These are phyloP conservation scores for Cyprinodon tularosa DNA, from an alignment of 2,113 vertebrate species.

Conservation along the genomic window DNA sequence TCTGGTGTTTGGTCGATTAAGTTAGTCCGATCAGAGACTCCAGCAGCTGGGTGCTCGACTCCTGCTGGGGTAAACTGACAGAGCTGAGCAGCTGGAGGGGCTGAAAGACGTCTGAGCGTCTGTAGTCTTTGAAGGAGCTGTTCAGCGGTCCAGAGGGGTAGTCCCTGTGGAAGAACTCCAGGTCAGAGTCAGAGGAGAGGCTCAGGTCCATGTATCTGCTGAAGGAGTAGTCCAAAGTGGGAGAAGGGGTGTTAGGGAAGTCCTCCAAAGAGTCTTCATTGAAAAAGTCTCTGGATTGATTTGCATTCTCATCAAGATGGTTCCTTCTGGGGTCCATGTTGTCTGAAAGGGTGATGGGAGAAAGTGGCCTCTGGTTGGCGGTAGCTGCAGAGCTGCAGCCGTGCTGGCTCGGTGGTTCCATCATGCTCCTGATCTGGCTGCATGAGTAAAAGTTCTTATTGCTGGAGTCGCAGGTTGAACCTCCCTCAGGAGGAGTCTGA, in stretches of 20 bases:
- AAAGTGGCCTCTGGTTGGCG: constrained; percentile 47
- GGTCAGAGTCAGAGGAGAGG: constrained; percentile 87
- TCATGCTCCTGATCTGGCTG: constrained; percentile 26
- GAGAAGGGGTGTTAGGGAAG: constrained; percentile 71
- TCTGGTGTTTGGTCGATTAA: constrained; percentile 77
- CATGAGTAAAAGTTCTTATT: constrained; percentile 69
- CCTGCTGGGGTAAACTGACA: constrained; percentile 77
- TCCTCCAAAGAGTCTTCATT: constrained; percentile 68
- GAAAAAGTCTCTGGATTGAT: constrained; percentile 82
- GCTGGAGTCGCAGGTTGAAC: constrained; percentile 78
- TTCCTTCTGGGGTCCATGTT: constrained; percentile 55
- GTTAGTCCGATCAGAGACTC: constrained; percentile 89
- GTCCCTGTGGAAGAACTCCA: constrained; percentile 91
- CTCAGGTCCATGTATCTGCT: constrained; percentile 88
- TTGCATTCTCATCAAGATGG: constrained; percentile 89
- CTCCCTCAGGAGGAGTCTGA: constrained; percentile 70
- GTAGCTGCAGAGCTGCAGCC: constrained; percentile 69
- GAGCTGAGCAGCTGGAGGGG: constrained; percentile 83
- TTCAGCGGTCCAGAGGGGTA: constrained; percentile 88
- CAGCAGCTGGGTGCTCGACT: constrained; percentile 85
- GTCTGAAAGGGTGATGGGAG: constrained; percentile 43
- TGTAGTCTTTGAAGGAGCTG: constrained; percentile 84
- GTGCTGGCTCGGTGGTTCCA: constrained; percentile 73
- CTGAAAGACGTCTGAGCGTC: constrained; percentile 78
- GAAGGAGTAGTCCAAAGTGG: constrained; percentile 73